Evolutionary conservation across 1,140 invertebrate species (phyloP).

Genomic region (Euura saliciscinereae): DNA sequence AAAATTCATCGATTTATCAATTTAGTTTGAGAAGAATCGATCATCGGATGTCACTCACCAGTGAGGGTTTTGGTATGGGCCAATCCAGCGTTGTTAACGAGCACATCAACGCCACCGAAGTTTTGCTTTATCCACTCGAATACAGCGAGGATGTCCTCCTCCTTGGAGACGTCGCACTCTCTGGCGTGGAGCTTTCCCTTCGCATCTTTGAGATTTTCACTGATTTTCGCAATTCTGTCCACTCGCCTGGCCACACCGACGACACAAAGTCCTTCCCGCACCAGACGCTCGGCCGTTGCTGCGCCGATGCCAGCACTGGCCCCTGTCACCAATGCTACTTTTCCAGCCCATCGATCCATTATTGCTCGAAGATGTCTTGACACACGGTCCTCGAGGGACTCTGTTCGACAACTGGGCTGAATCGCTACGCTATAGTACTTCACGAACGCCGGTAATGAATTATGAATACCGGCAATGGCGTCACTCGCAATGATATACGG

Average conservation of each 20-base stretch:
- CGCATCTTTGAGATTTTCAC: constrained; percentile 32
- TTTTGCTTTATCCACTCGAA: constrained; percentile 69
- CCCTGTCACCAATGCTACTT: constrained; percentile 68
- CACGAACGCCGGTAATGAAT: no score
- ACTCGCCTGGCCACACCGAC: constrained; percentile 63
- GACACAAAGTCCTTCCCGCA: constrained; percentile 63
- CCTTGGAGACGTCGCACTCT: constrained; percentile 64
- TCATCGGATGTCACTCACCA: constrained; percentile 38
- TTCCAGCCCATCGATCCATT: constrained; percentile 66
- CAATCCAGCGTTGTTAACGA: constrained; percentile 78
- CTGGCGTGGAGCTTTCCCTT: constrained; percentile 37
- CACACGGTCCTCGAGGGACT: no score
- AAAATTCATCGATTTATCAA: constrained; percentile 16
- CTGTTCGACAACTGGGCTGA: no score
- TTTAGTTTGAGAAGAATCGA: not conserved
- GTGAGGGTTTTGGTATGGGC: constrained; percentile 41
- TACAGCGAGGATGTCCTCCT: constrained; percentile 54
- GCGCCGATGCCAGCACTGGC: constrained; percentile 68
- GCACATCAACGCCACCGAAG: constrained; percentile 69
- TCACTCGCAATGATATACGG: no score
- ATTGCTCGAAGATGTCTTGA: not conserved
- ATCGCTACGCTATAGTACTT: no score
- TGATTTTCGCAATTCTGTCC: constrained; percentile 55
- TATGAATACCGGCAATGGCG: no score
- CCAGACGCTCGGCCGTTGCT: constrained; percentile 49